phyloP scores from a whole-genome alignment of 35 echinoderm and acorn worm genomes.

The Chiridota heheva region DNA sequence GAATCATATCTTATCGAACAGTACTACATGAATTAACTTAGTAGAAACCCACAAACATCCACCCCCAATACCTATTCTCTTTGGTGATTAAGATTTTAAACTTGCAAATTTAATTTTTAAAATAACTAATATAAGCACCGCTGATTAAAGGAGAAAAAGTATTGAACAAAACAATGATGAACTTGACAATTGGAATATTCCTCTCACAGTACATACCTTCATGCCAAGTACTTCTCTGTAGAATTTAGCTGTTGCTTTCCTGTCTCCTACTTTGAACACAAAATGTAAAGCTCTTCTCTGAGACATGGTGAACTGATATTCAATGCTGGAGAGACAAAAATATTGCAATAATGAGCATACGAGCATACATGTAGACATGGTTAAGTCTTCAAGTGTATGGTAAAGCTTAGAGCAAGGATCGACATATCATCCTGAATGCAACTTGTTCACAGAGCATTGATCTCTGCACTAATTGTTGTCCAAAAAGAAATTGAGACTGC shows the following conservation, averaged over 20 bases:
- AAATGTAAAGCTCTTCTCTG: conserved; percentile 73
- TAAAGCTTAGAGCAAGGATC: no score
- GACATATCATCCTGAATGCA: no score
- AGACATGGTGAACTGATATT: conserved; percentile 57
- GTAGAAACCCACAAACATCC: no score
- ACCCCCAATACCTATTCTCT: not conserved
- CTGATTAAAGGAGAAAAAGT: not conserved
- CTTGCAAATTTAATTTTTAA: not conserved
- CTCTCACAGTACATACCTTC: conserved; percentile 54
- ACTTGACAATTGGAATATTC: not conserved
- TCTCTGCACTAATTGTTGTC: no score
- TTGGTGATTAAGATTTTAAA: not conserved
- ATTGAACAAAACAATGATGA: not conserved
- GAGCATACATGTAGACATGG: no score
- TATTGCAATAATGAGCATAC: no score
- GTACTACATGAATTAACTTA: not conserved
- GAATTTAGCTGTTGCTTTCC: conserved; percentile 82
- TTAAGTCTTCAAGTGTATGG: no score
- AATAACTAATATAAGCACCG: not conserved
- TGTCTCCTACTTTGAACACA: conserved; percentile 92
- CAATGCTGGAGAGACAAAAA: no score
- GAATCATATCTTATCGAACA: no score
- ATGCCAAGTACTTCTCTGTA: conserved; percentile 92
- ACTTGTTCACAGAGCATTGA: no score
- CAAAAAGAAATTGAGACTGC: no score